Percentiles rank a stretch among this genome's conserved stretches.
phyloP scores from a whole-genome alignment of 2,888 invertebrate genomes.

The Nephrocerus scutellatus region DNA sequence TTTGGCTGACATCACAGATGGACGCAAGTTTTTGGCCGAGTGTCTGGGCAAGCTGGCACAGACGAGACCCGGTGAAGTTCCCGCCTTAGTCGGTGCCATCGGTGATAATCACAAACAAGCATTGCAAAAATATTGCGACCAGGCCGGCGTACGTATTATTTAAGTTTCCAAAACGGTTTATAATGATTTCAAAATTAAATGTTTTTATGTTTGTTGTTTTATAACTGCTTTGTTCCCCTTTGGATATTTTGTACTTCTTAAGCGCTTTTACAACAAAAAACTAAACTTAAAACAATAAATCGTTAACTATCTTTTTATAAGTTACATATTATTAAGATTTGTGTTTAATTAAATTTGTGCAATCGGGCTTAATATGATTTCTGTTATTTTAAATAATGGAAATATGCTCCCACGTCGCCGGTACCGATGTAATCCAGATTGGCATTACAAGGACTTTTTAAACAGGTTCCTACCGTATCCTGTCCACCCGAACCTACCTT shows the following conservation, averaged over 20 bases:
- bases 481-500: no score
- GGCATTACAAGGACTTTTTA: no score
- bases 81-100: constrained; percentile 59
- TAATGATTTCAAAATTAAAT: constrained; percentile 6
- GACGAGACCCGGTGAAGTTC: constrained; percentile 61
- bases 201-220: constrained; percentile 8
- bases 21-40: constrained; percentile 61
- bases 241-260: background rate
- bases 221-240: no score
- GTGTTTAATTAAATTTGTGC: no score
- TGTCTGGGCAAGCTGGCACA: constrained; percentile 62
- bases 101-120: constrained; percentile 58
- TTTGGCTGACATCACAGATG: constrained; percentile 37
- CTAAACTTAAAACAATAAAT: no score
- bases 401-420: no score
- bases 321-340: no score
- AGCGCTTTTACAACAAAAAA: background rate
- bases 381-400: no score
- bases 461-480: no score
- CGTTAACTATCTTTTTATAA: no score
- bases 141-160: constrained; percentile 59
- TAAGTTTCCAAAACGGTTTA: constrained; percentile 33
- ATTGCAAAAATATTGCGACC: constrained; percentile 62
- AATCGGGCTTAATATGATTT: no score
- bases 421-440: no score